Evolutionary conservation across 2,797 vertebrate species (phyloP), one percentile per base, ranked within the genome.

Genomic region (Buceros bicornis): DNA sequence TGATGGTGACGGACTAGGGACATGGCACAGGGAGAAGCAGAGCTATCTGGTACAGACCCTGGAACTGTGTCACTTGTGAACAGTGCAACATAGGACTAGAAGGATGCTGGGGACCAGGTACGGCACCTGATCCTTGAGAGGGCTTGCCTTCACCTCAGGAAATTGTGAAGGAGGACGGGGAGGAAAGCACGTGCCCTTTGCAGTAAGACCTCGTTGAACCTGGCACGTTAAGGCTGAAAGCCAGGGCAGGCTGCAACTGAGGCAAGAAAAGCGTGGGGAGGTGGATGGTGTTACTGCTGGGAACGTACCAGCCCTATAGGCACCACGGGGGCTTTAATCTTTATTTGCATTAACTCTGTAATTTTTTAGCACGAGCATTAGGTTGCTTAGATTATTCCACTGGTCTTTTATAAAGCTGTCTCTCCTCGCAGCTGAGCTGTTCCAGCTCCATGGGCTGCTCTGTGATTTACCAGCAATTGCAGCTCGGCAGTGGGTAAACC

Each of bases 141-240:
- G 1, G 15, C 57, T 65, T 45, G 21, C 35, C 60, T 62, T 85
- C 2, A 0, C 56, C 35, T 67, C 0, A 0, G 18, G 20, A 45
- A 50, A 2, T 22, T 28, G 58, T 6, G 37, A 29, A 50, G 40
- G 42, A 51, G 66, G 62, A 53, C 1, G 2, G 35, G 45, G 11
- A 26, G 51, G n/a, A 64, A 45, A 67, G 29, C 20, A 51, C 0
- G 0, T 54, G 47, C 40, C 48, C 50, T 66, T 51, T 11, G 40
- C 40, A 4, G 4, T 35, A 15, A 26, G 12, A 22, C 60, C 45
- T 78, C 2, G 0, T 3, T 26, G n/a, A 33, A 66, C 12, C 6
- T 50, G 13, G 8, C 51, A 6, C 0, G 0, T 47, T 12, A 37
- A 48, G 53, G 50, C 50, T 87, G 77, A 87, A 43, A 76, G 35